A percentile compares a stretch with the other conserved stretches of the same genome.
These are phyloP conservation scores for Cremastinae sp. DNA, from an alignment of 2,888 invertebrate genomes.

Conservation along the genomic window DNA sequence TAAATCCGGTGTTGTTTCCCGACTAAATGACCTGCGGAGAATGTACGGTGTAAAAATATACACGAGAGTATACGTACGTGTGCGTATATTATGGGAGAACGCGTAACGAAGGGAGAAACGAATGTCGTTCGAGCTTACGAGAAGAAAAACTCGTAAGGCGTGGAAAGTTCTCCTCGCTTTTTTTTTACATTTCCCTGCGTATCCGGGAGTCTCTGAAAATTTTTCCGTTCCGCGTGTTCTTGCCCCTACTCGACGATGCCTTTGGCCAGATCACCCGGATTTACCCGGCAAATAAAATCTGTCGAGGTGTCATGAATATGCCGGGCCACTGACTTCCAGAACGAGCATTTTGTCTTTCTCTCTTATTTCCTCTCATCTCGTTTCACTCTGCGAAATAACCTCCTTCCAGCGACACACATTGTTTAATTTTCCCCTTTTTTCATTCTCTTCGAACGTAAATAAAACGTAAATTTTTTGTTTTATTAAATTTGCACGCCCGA, in stretches of 20 bases:
- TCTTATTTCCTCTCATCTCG: conserved; percentile 8
- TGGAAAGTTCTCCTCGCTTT: conserved; percentile 53
- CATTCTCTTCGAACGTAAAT: not conserved
- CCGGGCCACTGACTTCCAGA: conserved; percentile 44
- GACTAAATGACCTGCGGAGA: conserved; percentile 63
- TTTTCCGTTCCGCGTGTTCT: conserved; percentile 11
- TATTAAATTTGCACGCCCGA: too few species aligned
- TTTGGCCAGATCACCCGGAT: conserved; percentile 68
- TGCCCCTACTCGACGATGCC: conserved; percentile 43
- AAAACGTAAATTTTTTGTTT: not conserved
- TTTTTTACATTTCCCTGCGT: conserved; percentile 18
- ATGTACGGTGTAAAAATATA: conserved; percentile 42
- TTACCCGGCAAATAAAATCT: conserved; percentile 74
- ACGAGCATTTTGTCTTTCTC: conserved; percentile 4
- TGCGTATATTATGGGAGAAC: conserved; percentile 23
- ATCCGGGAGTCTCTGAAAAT: conserved; percentile 33
- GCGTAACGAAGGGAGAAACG: conserved; percentile 62
- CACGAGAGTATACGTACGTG: conserved; percentile 24
- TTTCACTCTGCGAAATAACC: not conserved
- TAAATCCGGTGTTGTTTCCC: conserved; percentile 56
- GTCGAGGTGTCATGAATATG: conserved; percentile 73
- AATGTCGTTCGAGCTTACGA: conserved; percentile 67
- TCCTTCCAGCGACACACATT: not conserved
- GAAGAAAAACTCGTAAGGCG: conserved; percentile 67
- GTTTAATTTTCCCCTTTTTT: conserved; percentile 11